phyloP scores from a whole-genome alignment of 2,797 vertebrate genomes.

The Dryobates pubescens region DNA sequence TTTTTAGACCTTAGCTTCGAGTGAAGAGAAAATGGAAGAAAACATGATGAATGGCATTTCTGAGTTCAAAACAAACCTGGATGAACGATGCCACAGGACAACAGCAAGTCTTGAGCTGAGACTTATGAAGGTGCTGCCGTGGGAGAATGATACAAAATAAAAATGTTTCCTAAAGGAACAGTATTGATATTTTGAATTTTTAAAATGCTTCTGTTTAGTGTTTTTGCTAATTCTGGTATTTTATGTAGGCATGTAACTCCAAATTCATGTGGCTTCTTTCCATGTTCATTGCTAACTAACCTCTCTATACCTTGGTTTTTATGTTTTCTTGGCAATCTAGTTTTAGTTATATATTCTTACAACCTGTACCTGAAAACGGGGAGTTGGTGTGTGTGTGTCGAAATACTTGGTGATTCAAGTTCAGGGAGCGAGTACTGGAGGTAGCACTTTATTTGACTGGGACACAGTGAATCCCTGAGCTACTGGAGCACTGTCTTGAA shows the following conservation, averaged over 20 bases:
- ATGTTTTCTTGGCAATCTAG: not conserved
- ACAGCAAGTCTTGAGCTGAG: not conserved
- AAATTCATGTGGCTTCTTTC: not conserved
- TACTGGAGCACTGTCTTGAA: not conserved
- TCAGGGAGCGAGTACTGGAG: not conserved
- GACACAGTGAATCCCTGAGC: not conserved
- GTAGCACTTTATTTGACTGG: not conserved
- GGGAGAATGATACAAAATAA: not conserved
- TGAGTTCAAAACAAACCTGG: not conserved
- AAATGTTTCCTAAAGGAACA: not conserved
- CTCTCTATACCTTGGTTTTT: not conserved
- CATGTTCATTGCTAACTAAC: not conserved
- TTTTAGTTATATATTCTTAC: not conserved
- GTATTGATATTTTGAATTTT: not conserved
- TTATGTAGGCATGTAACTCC: not conserved
- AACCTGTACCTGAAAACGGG: not conserved
- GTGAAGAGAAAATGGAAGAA: not conserved
- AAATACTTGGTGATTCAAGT: not conserved
- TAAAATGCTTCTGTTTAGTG: accelerated
- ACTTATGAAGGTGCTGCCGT: not conserved
- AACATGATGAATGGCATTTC: not conserved
- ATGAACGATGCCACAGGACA: not conserved
- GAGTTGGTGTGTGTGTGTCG: not conserved
- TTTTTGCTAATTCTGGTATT: not conserved
- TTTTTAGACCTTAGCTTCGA: not conserved